Base-by-base conservation (phyloP, 2,797 vertebrate genomes). In the Prionace glauca region DNA sequence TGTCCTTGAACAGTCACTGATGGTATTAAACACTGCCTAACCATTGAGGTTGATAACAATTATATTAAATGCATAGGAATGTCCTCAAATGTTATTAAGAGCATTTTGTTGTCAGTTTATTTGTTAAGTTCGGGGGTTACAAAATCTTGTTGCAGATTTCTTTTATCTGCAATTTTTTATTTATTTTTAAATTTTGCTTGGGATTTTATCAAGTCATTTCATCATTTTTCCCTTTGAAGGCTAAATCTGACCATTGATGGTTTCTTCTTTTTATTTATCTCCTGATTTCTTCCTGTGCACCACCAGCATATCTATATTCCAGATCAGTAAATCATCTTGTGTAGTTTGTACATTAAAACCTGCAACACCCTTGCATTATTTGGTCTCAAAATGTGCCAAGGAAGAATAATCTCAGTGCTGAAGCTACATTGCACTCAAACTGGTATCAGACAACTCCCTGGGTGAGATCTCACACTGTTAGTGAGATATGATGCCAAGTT, bases 1-100 rank as follows among this genome's bases (percentile, higher is more conserved):
- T 60, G 96, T 95, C 97, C 97, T 98, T 97, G 97, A 97, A 96
- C 95, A 96, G 79, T 95, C 88, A 96, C 69, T 96, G 72, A 88
- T 96, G 96, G 97, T 96, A 96, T 96, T 96, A 94, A 96, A 96
- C 96, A 96, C 96, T 95, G 96, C n/a, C 90, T 41, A 69, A 69
- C 45, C 20, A 69, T 26, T 41, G 22, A 92, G 62, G 11, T 92
- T 67, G 65, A 69, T 69, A 22, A 56, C 12, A 67, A 41, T 92
- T 92, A 92, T 36, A 67, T 92, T 50, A 67, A 92, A 69, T 69
- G 36, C 60, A 91, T 67, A 5, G 8, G 88, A 91, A 65, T n/a
- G 88, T n/a, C 88, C 11, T 20, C n/a, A 91, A 24, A 67, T 67
- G 22, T n/a, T 69, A 69, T 41, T 41, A 92, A 69, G 9, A 36